phyloP scores from a whole-genome alignment of 2,888 invertebrate genomes.

The Drosophila nigricruria region DNA sequence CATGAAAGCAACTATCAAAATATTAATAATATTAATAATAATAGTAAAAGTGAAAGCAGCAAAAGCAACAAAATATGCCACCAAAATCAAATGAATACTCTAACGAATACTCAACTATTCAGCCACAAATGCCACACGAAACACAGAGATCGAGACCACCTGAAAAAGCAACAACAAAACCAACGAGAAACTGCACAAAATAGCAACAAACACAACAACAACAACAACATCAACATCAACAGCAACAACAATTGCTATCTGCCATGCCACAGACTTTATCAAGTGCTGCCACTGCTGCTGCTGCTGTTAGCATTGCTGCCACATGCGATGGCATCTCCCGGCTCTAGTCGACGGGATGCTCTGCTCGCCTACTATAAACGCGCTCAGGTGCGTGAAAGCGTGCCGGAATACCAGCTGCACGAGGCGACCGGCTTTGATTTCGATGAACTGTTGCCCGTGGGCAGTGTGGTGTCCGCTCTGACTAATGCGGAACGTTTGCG shows the following conservation, averaged over 20 bases:
- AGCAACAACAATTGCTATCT: slow-evolving; percentile 27
- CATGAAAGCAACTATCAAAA: slow-evolving; percentile 73
- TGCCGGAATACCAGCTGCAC: slow-evolving; percentile 54
- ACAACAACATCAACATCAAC: slow-evolving; percentile 23
- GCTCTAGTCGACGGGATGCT: slow-evolving; percentile 65
- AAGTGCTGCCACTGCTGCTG: slow-evolving; percentile 54
- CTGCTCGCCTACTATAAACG: slow-evolving; percentile 78
- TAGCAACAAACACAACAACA: slow-evolving; percentile 34
- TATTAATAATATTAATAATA: slow-evolving; percentile 44
- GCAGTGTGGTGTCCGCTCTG: slow-evolving; percentile 66
- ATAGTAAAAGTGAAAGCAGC: slow-evolving; percentile 41
- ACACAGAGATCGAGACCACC: slow-evolving; percentile 73
- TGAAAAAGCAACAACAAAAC: slow-evolving; percentile 71
- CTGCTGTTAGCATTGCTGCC: slow-evolving; percentile 30
- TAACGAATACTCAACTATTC: slow-evolving; percentile 53
- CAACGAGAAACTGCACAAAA: slow-evolving; percentile 67
- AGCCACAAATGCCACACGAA: slow-evolving; percentile 54
- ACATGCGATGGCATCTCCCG: slow-evolving; percentile 34
- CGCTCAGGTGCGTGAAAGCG: slow-evolving; percentile 67
- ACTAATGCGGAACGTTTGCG: slow-evolving; percentile 56
- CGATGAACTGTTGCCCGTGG: slow-evolving; percentile 71
- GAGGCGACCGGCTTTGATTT: slow-evolving; percentile 63
- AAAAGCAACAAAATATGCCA: slow-evolving; percentile 77
- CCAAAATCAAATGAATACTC: slow-evolving; percentile 66
- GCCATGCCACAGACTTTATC: slow-evolving; percentile 45